Base-by-base conservation (phyloP, 2,888 invertebrate genomes). In the Caenorhabditis angaria region DNA sequence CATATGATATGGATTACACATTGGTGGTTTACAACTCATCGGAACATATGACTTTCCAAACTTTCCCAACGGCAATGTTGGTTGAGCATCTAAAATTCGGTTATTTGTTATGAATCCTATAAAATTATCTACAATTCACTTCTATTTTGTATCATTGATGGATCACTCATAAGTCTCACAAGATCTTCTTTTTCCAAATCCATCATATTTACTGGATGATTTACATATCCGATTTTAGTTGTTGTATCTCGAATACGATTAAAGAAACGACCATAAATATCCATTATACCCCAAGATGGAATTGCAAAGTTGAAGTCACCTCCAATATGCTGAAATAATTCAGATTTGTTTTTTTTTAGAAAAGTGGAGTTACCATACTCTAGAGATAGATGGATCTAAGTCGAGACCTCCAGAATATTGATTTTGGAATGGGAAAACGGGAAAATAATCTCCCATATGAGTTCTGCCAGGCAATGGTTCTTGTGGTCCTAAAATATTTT, bases 201-300 rank as follows among this genome's bases (percentile, higher is more conserved):
- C 51, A 83, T 61, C 83, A 83, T 83, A 60, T 83, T 83, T 12
- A 83, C 83, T 14, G 83, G 83, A 58, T 83, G 81, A 61, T 78
- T 77, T 51, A 83, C n/a, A 64, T 82, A 83, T 22, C 83, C 83
- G 58, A 83, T 76, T 62, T 81, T 81, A 8, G 81, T 80, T 4
- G 78, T 76, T 10, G 81, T 81, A 48, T 81, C 81, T 20, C 67
- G 77, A 28, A 77, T 76, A 53, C 81, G 70, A 70, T 79, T 81
- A 64, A 77, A 81, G 74, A 79, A 82, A 14, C 81, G 67, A 12
- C 82, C 83, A 57, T 78, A 82, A 48, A 83, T 80, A 68, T 83
- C 83, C 28, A 83, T 32, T 65, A 82, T 80, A 8, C 82, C 83
- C 82, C 82, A 83, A 0, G 82, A 80, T 2, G 83, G 83, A 10